phyloP scores from a whole-genome alignment of 2,888 invertebrate species.

The Ormyrus thymus region DNA sequence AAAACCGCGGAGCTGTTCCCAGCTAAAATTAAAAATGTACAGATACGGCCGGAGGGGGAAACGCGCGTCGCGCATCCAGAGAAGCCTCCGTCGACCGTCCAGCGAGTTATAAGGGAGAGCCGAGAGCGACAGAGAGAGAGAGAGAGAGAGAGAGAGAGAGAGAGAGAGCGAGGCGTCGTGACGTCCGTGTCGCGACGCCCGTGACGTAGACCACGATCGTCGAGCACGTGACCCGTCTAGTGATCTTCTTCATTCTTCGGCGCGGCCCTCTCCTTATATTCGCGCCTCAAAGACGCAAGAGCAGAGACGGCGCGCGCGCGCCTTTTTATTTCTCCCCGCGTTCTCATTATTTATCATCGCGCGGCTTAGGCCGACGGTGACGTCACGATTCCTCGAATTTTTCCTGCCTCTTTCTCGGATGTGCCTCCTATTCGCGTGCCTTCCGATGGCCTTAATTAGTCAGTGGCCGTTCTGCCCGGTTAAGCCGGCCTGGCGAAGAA shows the following conservation, averaged over 20 bases:
- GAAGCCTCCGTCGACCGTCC: neutral
- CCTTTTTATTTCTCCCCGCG: too few relatives aligned
- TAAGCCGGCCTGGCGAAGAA: neutral
- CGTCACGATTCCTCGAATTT: conserved; percentile 9
- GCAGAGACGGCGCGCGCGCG: too few relatives aligned
- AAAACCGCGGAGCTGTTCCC: too few relatives aligned
- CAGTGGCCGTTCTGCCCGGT: neutral
- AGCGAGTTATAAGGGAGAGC: neutral
- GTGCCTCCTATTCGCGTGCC: neutral
- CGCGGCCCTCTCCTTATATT: neutral
- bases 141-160: neutral
- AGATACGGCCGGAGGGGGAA: too few relatives aligned
- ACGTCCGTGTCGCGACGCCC: conserved; percentile 42
- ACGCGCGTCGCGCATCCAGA: neutral
- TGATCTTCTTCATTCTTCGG: conserved; percentile 25
- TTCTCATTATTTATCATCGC: too few relatives aligned
- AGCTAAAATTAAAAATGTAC: too few relatives aligned
- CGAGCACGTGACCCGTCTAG: conserved; percentile 33
- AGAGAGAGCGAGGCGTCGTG: neutral
- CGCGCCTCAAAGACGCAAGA: too few relatives aligned
- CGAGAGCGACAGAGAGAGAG: neutral
- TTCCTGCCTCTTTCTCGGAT: neutral
- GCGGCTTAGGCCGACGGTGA: neutral
- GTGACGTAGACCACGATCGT: conserved; percentile 37
- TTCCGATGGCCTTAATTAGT: conserved; percentile 30